A percentile compares a stretch with the other conserved stretches of the same genome.
These are phyloP conservation scores for Ashinkailepas kermadecensis DNA, from an alignment of 2,888 invertebrate genomes.

Conservation along the genomic window DNA sequence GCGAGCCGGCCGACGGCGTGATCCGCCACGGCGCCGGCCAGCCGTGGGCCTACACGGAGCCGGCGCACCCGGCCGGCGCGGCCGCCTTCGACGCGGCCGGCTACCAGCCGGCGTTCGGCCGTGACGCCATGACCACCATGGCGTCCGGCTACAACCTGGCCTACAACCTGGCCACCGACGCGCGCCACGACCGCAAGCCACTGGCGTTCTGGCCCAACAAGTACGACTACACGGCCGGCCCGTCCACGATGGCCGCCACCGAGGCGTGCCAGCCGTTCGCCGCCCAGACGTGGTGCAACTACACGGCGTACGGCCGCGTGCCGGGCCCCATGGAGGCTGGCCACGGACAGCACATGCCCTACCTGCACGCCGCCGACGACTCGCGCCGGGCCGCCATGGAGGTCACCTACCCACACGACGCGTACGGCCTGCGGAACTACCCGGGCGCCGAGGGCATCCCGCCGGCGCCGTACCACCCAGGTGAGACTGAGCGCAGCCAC, in stretches of 20 bases:
- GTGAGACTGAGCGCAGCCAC: conserved; percentile 47
- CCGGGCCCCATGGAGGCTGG: conserved; percentile 34
- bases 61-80: conserved; percentile 47
- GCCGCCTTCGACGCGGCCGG: conserved; percentile 51
- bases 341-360: conserved; percentile 35
- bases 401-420: conserved; percentile 60
- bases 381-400: conserved; percentile 44
- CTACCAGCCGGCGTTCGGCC: conserved; percentile 46
- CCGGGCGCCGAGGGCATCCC: conserved; percentile 61
- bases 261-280: conserved; percentile 38
- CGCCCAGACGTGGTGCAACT: conserved; percentile 66
- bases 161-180: conserved; percentile 63
- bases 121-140: conserved; percentile 46
- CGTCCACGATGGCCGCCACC: conserved; percentile 36
- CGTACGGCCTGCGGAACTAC: conserved; percentile 67
- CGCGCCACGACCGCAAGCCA: conserved; percentile 48
- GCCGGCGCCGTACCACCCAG: conserved; percentile 69
- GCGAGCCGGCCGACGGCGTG: conserved; percentile 56
- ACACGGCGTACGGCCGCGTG: conserved; percentile 49
- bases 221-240: conserved; percentile 44
- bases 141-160: conserved; percentile 51
- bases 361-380: conserved; percentile 34
- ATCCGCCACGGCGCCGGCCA: conserved; percentile 54
- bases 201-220: conserved; percentile 60
- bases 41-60: conserved; percentile 53